Evolutionary conservation across 2,888 invertebrate genomes (phyloP).

Genomic region (Abrostola tripartita): DNA sequence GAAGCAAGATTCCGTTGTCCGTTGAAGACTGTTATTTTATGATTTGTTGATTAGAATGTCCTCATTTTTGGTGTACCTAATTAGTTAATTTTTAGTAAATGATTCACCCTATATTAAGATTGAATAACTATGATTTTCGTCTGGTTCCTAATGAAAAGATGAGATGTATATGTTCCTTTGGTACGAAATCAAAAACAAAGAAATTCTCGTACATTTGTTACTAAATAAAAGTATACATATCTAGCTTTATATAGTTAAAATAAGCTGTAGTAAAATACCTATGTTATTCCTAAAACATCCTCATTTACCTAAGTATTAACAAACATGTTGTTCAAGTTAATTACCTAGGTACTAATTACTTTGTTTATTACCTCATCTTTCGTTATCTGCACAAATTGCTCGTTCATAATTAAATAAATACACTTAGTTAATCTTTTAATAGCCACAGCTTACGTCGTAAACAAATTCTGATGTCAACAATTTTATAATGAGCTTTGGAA

Average conservation of each 20-base stretch:
- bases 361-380: slow-evolving; percentile 37
- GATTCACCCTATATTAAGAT: too few relatives aligned
- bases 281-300: neutral
- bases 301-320: neutral
- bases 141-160: too few relatives aligned
- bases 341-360: slow-evolving; percentile 26
- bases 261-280: neutral
- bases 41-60: too few relatives aligned
- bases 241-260: too few relatives aligned
- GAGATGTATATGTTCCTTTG: too few relatives aligned
- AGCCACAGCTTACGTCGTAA: slow-evolving; percentile 13
- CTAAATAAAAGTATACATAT: too few relatives aligned
- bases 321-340: slow-evolving; percentile 16
- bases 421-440: slow-evolving; percentile 18
- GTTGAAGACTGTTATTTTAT: too few relatives aligned
- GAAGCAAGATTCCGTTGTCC: neutral
- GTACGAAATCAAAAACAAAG: too few relatives aligned
- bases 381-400: slow-evolving; percentile 33
- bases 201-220: too few relatives aligned
- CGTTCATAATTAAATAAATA: neutral
- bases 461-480: slow-evolving; percentile 20
- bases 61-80: too few relatives aligned
- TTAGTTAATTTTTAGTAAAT: too few relatives aligned
- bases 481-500: slow-evolving; percentile 12
- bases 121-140: too few relatives aligned